Evolutionary conservation across 2,888 invertebrate species (phyloP), one percentile per base, ranked within the genome.

Genomic region (Griposia aprilina): DNA sequence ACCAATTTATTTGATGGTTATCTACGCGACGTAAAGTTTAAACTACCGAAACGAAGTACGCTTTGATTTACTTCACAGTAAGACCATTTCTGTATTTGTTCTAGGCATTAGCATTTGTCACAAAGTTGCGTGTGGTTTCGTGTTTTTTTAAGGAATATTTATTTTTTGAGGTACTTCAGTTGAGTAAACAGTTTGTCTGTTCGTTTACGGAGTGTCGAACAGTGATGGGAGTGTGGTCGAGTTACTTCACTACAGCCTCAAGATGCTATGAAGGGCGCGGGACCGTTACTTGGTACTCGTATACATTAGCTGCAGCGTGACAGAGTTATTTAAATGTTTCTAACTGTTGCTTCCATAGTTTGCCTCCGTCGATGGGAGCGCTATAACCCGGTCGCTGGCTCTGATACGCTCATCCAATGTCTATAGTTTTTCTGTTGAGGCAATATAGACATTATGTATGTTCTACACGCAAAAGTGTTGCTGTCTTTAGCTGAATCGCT

Each of bases 321-420:
- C 94, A 94, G 93, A 93, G 92, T 93, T 94, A 95, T 95, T 95
- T 95, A 94, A 95, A 95, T 95, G 93, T 91, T 91, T 93, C 88
- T 95, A 95, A 95, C 95, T 94, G 95, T 94, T 90, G 89, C 90
- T 87, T 89, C 78, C 83, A 41, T 41, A 41, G 41, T 2, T 41
- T 41, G 89, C 90, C 87, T 89, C 78, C 83, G 88, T 87, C 90
- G 92, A 92, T 92, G 91, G 88, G 91, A 93, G 92, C 90, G 90
- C 89, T 89, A 90, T 94, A 94, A 94, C 93, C 92, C 91, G 92
- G 94, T 92, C 92, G 91, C 91, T 90, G 90, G 86, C 90, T 90
- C 86, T 85, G 80, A 83, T 88, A 87, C 90, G 90, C 90, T 75
- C 78, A 78, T 90, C 87, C 85, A 89, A 85, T 78, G 57, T 69